A percentile compares a stretch with the other conserved stretches of the same genome.
Evolutionary conservation across 2,797 vertebrate genomes (phyloP).

Genomic region (Trichosurus vulpecula): DNA sequence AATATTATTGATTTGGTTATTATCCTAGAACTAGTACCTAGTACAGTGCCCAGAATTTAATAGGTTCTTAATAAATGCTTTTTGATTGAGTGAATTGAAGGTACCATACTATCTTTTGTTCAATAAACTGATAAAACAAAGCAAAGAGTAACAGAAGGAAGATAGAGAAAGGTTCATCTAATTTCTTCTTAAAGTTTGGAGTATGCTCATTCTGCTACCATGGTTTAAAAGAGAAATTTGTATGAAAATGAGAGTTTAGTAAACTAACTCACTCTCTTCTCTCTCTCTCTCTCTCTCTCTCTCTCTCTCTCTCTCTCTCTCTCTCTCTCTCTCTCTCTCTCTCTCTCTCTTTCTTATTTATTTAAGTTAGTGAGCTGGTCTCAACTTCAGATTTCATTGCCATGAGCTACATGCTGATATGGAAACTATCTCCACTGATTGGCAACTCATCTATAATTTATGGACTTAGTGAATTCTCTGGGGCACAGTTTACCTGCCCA

Average conservation of each 20-base stretch:
- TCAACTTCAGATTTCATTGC: background rate
- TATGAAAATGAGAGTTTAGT: background rate
- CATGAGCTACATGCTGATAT: background rate
- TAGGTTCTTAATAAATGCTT: background rate
- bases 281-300: too few species aligned
- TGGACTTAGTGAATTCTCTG: background rate
- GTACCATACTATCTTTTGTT: background rate
- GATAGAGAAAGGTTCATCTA: background rate
- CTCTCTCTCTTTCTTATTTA: background rate
- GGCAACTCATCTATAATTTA: background rate
- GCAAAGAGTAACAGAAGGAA: background rate
- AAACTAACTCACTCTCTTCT: too few species aligned
- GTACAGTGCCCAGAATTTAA: background rate
- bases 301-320: too few species aligned
- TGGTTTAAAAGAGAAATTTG: background rate
- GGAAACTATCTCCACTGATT: background rate
- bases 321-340: too few species aligned
- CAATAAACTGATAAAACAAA: background rate
- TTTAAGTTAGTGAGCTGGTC: background rate
- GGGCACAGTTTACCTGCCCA: background rate
- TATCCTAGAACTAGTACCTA: background rate
- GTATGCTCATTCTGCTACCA: background rate
- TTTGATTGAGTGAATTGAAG: background rate
- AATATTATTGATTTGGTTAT: background rate
- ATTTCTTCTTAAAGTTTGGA: background rate